Base-by-base conservation (phyloP, 2,888 invertebrate species). In the Troides oblongomaculatus region DNA sequence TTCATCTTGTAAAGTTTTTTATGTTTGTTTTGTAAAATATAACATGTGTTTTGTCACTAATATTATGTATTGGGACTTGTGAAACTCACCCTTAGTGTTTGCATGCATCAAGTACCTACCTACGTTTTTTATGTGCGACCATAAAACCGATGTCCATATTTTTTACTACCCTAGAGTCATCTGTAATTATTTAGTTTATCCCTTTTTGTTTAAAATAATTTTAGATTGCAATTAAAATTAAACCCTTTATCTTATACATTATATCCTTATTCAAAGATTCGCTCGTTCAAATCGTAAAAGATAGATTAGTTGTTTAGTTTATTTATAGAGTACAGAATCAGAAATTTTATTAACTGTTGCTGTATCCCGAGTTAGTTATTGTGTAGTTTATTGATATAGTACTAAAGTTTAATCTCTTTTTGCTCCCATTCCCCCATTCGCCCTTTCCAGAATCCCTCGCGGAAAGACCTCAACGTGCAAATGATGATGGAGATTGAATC, bases 401-500 rank as follows among this genome's bases (percentile, higher is more conserved):
- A 66, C 68, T 71, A 66, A 71, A 65, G 14, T 59, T 30, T 14
- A 64, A 30, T 62, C 69, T 71, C 68, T 73, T 72, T 79, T 72
- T 79, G 76, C 77, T 59, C 72, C 76, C 77, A 78, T 77, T 72
- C 72, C 74, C 74, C 77, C 75, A 74, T n/a, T 79, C 79, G 72
- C 63, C 90, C 78, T 85, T 95, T 95, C 71, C 94, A 97, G 95
- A 97, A 97, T 78, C 97, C 98, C 1, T 96, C 97, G 2, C 95
- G 97, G 53, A 96, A 97, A 89, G 99, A 99, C 83, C 94, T 97
- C 74, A 97, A 98, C 81, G 95, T 98, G 71, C 99, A 99, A 84
- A 96, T 99, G 96, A 96, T 98, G 86, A 95, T 97, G 93, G 96
- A 96, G 73, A 97, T 97, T 70, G 97, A 98, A 83, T 96, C 97